Evolutionary conservation across 1,140 invertebrate genomes (phyloP).

Genomic region (Drosophila quadrilineata): DNA sequence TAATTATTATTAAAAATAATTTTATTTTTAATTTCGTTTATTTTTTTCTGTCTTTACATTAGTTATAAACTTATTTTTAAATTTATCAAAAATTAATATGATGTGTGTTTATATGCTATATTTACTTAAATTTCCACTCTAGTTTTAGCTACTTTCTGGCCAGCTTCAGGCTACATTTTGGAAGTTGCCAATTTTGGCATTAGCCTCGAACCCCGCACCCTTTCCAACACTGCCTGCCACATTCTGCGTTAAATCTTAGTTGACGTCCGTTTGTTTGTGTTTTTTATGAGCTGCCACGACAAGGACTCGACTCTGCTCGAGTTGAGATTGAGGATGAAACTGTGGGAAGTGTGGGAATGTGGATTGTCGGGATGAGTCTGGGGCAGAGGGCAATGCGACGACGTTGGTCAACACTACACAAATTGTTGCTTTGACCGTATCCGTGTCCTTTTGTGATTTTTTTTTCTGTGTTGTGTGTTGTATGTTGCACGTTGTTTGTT

Average conservation of each 20-base stretch:
- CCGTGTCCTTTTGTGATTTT: conserved; percentile 46
- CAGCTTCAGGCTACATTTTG: no score
- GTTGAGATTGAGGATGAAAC: no score
- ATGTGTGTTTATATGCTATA: no score
- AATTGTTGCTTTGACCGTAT: conserved; percentile 68
- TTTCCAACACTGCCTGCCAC: neutral
- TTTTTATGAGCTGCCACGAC: conserved; percentile 70
- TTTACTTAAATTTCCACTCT: no score
- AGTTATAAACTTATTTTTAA: no score
- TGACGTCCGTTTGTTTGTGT: conserved; percentile 64
- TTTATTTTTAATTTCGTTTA: no score
- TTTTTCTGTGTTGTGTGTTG: conserved; percentile 36
- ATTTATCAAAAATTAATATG: no score
- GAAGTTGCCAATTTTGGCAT: conserved; percentile 6
- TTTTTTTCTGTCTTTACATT: no score
- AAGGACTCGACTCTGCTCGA: neutral
- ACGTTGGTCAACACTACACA: conserved; percentile 72
- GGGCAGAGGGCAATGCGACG: conserved; percentile 16
- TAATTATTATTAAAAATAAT: no score
- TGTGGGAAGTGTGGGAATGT: neutral
- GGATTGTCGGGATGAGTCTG: neutral
- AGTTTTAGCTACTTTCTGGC: conserved; percentile 40
- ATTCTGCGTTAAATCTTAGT: conserved; percentile 36
- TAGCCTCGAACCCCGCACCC: neutral
- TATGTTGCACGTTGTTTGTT: conserved; percentile 31